Conservation (phyloP, 2,888 invertebrate species). For the Hypomecis punctinalis region DNA sequence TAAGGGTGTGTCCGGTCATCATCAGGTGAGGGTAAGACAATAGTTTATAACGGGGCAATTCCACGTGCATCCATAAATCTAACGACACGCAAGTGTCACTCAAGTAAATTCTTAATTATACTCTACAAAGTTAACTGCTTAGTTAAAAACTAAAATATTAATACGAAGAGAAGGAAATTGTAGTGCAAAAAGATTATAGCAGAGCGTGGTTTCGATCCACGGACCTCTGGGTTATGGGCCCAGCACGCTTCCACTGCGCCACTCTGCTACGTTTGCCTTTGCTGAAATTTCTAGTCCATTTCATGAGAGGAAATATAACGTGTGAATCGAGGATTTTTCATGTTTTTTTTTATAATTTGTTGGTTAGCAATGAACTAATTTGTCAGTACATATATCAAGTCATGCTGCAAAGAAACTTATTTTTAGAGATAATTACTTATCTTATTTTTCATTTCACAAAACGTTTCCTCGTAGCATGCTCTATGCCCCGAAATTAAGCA, state of each 20-base stretch:
- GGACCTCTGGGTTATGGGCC: slow-evolving; percentile 96
- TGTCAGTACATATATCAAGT: too few species aligned
- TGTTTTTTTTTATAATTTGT: too few species aligned
- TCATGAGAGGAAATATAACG: neutral
- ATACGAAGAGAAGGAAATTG: neutral
- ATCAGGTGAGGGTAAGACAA: slow-evolving; percentile 63
- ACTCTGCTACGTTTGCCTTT: slow-evolving; percentile 78
- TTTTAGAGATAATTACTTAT: too few species aligned
- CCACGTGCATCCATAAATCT: slow-evolving; percentile 53
- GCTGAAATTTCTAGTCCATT: slow-evolving; percentile 23
- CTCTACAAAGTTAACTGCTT: neutral
- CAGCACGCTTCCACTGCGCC: slow-evolving; percentile 92
- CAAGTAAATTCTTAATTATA: slow-evolving; percentile 8
- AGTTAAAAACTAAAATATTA: neutral
- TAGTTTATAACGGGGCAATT: slow-evolving; percentile 60
- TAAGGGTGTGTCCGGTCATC: slow-evolving; percentile 72
- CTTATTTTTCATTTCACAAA: too few species aligned
- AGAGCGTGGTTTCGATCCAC: slow-evolving; percentile 95
- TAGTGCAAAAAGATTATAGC: slow-evolving; percentile 69
- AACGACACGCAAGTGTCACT: slow-evolving; percentile 40
- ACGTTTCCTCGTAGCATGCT: too few species aligned
- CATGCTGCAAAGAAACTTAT: too few species aligned
- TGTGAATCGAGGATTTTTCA: too few species aligned
- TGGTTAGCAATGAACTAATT: too few species aligned
- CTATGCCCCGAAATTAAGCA: too few species aligned